Base-by-base conservation (phyloP, 2,113 vertebrate genomes). In the Nanorana parkeri region DNA sequence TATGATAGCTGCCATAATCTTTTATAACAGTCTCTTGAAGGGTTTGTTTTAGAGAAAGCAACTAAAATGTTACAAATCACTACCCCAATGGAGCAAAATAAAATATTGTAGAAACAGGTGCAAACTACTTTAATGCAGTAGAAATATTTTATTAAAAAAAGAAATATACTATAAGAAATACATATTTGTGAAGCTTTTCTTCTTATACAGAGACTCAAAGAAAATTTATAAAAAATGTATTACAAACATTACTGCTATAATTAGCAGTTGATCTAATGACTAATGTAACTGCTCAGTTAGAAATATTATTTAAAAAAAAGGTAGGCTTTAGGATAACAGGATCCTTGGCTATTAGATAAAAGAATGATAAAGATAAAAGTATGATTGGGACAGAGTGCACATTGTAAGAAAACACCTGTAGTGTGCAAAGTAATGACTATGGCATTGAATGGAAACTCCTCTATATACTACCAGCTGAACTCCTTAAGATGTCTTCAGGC, bases 91-190 rank as follows among this genome's bases (percentile, higher is more conserved):
- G 28, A 17, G 8, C 6, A 67, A 67, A 36, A 36, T n/a, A 66
- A 19, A 3, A 66, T 26, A 29, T 16, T 52, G 26, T 55, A 52
- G 16, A 73, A 73, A 73, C 26, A 8, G 19, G 47, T 73, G 69
- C 69, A 80, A 69, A 61, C 58, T 36, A 61, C 52, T 71, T 80
- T 71, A 71, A 63, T 80, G 67, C 78, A 63, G 67, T 41, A 69
- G 24, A 63, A 71, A 80, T 60, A 63, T 71, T 69, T 80, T 60
- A 63, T 71, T 69, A 69, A 72, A 61, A 80, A 80, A 80, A 78
- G 61, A 67, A 78, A n/a, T n/a, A 52, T 51, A 80, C 11, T n/a
- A 80, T 80, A 63, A 21, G 66, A 69, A 55, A 66, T 77, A 77
- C 76, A 66, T 67, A 54, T 64, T 28, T 54, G 76, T 73, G 69